Base-by-base conservation (phyloP, 2,797 vertebrate species). In the Sebastes hopkinsi region DNA sequence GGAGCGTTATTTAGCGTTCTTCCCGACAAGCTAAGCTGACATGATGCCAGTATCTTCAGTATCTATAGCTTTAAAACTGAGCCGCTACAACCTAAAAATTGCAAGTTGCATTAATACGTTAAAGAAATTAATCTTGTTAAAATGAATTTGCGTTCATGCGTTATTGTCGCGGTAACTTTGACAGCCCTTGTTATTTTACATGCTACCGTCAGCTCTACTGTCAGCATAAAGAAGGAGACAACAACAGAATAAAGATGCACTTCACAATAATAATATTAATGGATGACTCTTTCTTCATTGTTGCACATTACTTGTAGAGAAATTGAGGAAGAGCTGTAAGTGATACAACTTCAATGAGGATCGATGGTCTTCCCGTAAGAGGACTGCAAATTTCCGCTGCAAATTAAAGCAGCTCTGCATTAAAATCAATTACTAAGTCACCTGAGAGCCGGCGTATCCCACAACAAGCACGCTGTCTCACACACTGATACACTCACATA, bases 331-430 rank as follows among this genome's bases (percentile, higher is more conserved):
- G 29, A n/a, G 27, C 4, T 25, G 65, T 67, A 77, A 67, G 56
- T 8, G 52, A 82, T 38, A 25, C 20, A 14, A 32, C 8, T 2
- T 75, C 20, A 11, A 2, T 0, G 18, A 25, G 34, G 62, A 77
- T 84, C 27, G 9, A 80, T 75, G 0, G 8, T 38, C 67, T 88
- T 82, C 75, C 68, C 25, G 54, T 81, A 59, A 74, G 46, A 50
- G 20, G 22, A 18, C 52, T 25, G 32, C 38, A 52, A 20, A 72
- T 64, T 38, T 52, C 29, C 11, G 2, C 10, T 1, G 18, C 42
- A 75, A 52, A 75, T 75, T 64, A 78, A 59, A 80, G 68, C 80
- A n/a, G 22, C 71, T 79, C 58, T 22, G 58, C 30, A 59, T 71
- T 36, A 46, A 68, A 68, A 78, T 83, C 81, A 77, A 73, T 74